A percentile compares a stretch with the other conserved stretches of the same genome.
Evolutionary conservation across 2,113 vertebrate species (phyloP).

Genomic region (Siniperca knerii): DNA sequence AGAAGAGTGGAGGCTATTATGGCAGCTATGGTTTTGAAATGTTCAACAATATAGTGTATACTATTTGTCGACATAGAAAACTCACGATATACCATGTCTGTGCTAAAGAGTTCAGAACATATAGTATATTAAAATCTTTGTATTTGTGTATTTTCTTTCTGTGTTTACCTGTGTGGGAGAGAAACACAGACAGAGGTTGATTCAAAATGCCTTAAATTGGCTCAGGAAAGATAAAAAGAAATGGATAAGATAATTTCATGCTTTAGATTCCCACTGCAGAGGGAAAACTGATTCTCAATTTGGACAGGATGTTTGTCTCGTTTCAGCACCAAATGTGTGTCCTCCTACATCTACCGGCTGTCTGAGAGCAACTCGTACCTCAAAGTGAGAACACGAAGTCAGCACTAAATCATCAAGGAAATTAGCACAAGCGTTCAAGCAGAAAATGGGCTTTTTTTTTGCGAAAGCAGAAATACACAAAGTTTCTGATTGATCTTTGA

Average conservation of each 20-base stretch:
- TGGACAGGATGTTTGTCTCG: not conserved
- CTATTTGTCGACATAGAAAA: no score
- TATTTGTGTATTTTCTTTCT: not conserved
- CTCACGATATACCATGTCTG: no score
- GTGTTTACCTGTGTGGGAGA: not conserved
- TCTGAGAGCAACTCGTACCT: not conserved
- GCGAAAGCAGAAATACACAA: not conserved
- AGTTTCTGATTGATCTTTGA: fast-evolving
- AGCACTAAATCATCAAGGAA: constrained; percentile 21
- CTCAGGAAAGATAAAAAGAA: not conserved
- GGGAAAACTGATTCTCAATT: not conserved
- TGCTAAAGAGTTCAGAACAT: no score
- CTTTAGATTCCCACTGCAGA: not conserved
- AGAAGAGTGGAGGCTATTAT: no score
- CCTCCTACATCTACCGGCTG: not conserved
- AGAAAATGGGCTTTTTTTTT: constrained; percentile 15
- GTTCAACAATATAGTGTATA: no score
- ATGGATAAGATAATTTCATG: not conserved
- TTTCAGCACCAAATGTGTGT: not conserved
- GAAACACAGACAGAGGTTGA: not conserved
- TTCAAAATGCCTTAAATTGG: not conserved
- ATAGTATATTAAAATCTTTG: not conserved
- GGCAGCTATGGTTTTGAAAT: no score
- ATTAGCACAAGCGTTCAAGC: constrained; percentile 8
- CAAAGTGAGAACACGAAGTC: constrained; percentile 2